Evolutionary conservation across 2,113 vertebrate genomes (phyloP), one percentile per base, ranked within the genome.

Genomic region (Ornithorhynchus anatinus): DNA sequence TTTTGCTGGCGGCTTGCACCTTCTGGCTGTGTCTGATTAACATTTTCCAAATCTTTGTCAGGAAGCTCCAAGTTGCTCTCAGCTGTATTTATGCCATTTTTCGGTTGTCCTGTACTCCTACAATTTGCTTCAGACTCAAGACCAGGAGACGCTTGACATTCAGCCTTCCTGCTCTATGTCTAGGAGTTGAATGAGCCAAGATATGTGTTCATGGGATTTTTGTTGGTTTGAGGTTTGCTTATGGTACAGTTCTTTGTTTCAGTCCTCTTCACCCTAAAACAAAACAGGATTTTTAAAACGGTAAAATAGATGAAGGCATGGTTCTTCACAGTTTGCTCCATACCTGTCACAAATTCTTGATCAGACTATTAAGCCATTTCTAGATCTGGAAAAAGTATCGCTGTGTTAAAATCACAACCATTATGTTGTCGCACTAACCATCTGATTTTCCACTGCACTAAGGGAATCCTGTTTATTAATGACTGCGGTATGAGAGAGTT

Each of bases 201-300:
- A 63, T 8, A 84, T 45, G 61, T 84, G 69, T 80, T 45, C 63
- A 77, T 54, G 59, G 57, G 73, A 79, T 60, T 75, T 72, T 74
- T 79, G 52, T 50, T 75, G 81, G 40, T 84, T 77, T 85, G 73
- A 82, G 77, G 75, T 85, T 91, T 88, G 71, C 80, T 89, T 57
- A 59, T 36, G 31, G 33, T 36, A 15, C 62, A 76, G 53, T 66
- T 85, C 75, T 81, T 91, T 71, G 77, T 9, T 85, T 90, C 76
- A n/a, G 82, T 89, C 89, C 94, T 94, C 81, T 92, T 94, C 76
- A 84, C 88, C 58, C 96, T 97, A 89, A 79, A 93, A 91, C 63
- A 73, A 56, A 72, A 81, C 81, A 42, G 35, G 44, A 80, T 61
- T 72, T 75, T 37, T 69, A 3, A 71, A 59, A 80, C 42, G 36